Base-by-base conservation (phyloP, 2,888 invertebrate species). In the Drosophila mimetica region DNA sequence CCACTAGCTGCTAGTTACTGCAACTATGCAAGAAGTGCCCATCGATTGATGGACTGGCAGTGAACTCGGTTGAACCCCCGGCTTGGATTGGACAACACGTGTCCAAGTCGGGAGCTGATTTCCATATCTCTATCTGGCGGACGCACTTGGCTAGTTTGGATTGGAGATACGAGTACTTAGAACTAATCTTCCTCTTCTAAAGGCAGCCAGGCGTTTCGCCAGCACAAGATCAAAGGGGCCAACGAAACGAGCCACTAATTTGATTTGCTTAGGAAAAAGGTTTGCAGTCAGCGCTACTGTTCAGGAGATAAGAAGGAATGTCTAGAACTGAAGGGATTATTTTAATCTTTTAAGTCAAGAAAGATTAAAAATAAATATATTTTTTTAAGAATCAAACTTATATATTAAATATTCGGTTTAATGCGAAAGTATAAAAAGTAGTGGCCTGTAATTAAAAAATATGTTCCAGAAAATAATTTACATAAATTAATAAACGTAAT, bases 1-100 rank as follows among this genome's bases (percentile, higher is more conserved):
- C 20, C 37, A 22, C 32, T 47, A 16, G 42, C 22, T 60, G 59
- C 25, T 25, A 7, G 69, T 60, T 48, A 60, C 42, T 50, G 46
- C 42, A 71, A 64, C 66, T 51, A 74, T 53, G 63, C 61, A 71
- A 63, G 66, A 65, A 63, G 64, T 63, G 34, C 16, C 42, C 76
- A 83, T 83, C 85, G 82, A 83, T 83, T 86, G 79, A 81, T 86
- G 61, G 71, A 44, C 48, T 20, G 4, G 46, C 9, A 34, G 37
- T 82, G 82, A 82, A 86, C 82, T 86, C 77, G 3, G 51, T 75
- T 82, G 85, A 83, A 84, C 80, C 46, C 47, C n/a, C 22, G 7
- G 28, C 51, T 42, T 41, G 25, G 39, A 52, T 42, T 50, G 25
- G 39, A 52, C 46, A 65, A 74, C 82, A 83, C 82, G 82, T 83